Conservation (phyloP, 2,113 vertebrate genomes). For the Cochlearius cochlearius region DNA sequence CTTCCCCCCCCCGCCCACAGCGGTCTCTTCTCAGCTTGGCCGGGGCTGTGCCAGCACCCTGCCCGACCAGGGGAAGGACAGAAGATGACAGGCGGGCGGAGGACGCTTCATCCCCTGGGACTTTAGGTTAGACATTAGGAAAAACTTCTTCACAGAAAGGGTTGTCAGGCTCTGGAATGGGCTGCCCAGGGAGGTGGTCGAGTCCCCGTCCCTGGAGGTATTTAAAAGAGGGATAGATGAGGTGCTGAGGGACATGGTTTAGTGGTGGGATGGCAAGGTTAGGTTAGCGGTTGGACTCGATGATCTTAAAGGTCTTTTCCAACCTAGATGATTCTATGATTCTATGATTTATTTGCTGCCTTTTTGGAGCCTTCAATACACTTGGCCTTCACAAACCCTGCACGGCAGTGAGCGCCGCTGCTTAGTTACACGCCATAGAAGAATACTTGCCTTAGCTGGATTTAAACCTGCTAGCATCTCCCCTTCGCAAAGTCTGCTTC, state of each 20-base stretch:
- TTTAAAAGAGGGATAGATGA: too few species aligned
- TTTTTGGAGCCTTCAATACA: not conserved
- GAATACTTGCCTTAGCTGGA: not conserved
- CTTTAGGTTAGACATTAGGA: too few species aligned
- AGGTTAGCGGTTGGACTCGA: too few species aligned
- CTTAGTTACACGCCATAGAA: not conserved
- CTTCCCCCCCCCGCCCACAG: not conserved
- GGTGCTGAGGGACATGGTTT: too few species aligned
- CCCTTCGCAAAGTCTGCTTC: not conserved
- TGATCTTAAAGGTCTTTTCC: too few species aligned
- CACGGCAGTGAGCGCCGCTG: not conserved
- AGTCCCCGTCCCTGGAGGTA: too few species aligned
- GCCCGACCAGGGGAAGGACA: not conserved
- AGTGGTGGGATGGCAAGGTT: too few species aligned
- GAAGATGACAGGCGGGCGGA: not conserved
- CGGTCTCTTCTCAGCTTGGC: not conserved
- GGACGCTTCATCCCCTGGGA: not conserved
- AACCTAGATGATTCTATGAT: too few species aligned
- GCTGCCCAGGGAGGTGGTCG: too few species aligned
- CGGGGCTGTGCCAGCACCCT: not conserved
- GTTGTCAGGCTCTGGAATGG: too few species aligned
- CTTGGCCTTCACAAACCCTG: not conserved
- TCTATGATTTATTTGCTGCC: not conserved
- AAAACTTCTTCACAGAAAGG: too few species aligned
- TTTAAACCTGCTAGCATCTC: not conserved